These are phyloP conservation scores for Rhinoderma darwinii DNA, from an alignment of 2,113 vertebrate species.

Conservation along the genomic window DNA sequence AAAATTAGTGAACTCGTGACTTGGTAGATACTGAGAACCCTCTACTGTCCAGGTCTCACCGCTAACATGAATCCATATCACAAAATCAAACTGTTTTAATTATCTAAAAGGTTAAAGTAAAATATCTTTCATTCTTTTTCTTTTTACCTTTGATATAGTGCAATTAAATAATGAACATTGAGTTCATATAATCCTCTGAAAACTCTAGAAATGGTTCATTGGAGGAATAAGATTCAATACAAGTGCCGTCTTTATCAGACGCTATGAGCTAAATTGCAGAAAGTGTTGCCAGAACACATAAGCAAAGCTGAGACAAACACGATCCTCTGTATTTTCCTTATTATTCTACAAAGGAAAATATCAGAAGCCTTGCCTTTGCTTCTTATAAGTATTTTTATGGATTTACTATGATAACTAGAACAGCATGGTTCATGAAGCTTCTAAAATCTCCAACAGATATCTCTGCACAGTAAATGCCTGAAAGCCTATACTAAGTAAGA, in stretches of 20 bases:
- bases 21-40: background rate
- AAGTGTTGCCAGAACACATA: background rate
- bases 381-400: background rate
- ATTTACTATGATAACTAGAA: constrained; percentile 19
- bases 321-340: background rate
- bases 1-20: background rate
- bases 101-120: background rate
- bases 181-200: background rate
- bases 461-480: background rate
- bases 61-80: background rate
- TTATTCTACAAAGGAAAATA: background rate
- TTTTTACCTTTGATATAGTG: background rate
- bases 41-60: background rate
- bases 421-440: background rate
- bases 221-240: constrained; percentile 21
- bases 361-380: background rate
- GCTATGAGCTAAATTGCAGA: background rate
- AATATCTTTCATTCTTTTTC: background rate
- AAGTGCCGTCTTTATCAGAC: background rate
- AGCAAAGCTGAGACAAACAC: background rate
- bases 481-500: background rate
- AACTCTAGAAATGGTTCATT: background rate
- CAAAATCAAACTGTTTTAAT: background rate
- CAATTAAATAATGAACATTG: background rate
- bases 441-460: background rate